Conservation (phyloP, 1,140 invertebrate genomes). For the Sitodiplosis mosellana region DNA sequence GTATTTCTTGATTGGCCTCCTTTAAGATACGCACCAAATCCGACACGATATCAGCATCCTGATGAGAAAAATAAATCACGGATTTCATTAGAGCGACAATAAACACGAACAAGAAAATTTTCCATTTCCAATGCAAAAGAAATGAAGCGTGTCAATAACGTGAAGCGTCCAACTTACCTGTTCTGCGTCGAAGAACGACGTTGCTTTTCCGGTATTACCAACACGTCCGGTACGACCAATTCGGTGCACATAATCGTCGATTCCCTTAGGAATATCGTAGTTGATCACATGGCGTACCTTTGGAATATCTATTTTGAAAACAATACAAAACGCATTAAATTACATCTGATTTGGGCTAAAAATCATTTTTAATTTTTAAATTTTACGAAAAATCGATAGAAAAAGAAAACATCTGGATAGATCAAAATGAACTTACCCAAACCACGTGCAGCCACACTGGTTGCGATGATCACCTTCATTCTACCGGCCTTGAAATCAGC, state of each 20-base stretch:
- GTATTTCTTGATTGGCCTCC: slow-evolving; percentile 40
- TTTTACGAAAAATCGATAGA: not conserved
- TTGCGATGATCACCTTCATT: slow-evolving; percentile 70
- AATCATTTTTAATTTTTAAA: not conserved
- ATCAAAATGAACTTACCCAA: slow-evolving; percentile 64
- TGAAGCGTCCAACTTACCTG: no score
- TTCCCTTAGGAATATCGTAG: slow-evolving; percentile 66
- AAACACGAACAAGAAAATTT: no score
- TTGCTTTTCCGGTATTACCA: slow-evolving; percentile 76
- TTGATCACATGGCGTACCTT: slow-evolving; percentile 80
- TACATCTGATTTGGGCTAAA: no score
- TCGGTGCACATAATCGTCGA: slow-evolving; percentile 89
- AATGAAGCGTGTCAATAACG: no score
- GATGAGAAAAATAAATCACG: not conserved
- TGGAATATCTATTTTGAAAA: slow-evolving; percentile 28
- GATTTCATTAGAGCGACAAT: not conserved
- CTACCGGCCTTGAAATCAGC: slow-evolving; percentile 57
- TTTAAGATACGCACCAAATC: slow-evolving; percentile 53
- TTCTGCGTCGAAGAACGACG: slow-evolving; percentile 63
- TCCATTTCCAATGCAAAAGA: no score
- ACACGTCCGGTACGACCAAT: slow-evolving; percentile 89
- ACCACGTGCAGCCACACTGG: slow-evolving; percentile 82
- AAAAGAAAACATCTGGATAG: slow-evolving; percentile 81
- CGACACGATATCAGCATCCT: slow-evolving; percentile 38
- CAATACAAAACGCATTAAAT: not conserved